phyloP scores from a whole-genome alignment of 1,140 invertebrate species.

The Bemisia tabaci region DNA sequence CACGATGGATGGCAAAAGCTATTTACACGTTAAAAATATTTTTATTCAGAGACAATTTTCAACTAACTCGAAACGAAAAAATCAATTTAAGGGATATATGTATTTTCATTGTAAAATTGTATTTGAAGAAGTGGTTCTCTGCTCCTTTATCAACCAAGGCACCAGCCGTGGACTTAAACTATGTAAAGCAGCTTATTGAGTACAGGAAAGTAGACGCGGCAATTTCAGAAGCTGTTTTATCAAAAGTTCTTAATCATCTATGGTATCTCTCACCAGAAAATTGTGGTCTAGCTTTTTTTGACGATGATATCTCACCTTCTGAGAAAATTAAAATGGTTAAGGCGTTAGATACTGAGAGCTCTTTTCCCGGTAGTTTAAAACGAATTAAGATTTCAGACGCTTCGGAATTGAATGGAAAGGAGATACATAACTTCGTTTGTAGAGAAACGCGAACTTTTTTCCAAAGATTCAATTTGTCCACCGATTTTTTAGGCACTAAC shows the following conservation, averaged over 20 bases:
- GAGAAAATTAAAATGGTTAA: conserved; percentile 9
- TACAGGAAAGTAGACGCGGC: conserved; percentile 14
- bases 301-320: not conserved
- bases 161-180: conserved; percentile 17
- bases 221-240: conserved; percentile 14
- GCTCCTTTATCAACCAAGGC: conserved; percentile 17
- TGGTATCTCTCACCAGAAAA: conserved; percentile 26
- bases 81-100: conserved; percentile 22
- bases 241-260: conserved; percentile 23
- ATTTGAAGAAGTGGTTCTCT: conserved; percentile 23
- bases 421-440: conserved; percentile 1
- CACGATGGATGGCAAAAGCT: conserved; percentile 30
- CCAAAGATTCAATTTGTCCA: conserved; percentile 2
- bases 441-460: not conserved
- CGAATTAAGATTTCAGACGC: too few species aligned
- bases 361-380: too few species aligned
- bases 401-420: too few species aligned
- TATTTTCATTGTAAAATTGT: conserved; percentile 22
- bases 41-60: conserved; percentile 25
- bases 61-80: conserved; percentile 22
- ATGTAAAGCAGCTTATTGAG: conserved; percentile 16
- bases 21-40: conserved; percentile 31
- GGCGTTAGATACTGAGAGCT: too few species aligned
- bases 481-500: too few species aligned
- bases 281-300: conserved; percentile 19